Evolutionary conservation across 1,140 invertebrate species (phyloP), one percentile per base, ranked within the genome.

Genomic region (Cataglyphis hispanica): DNA sequence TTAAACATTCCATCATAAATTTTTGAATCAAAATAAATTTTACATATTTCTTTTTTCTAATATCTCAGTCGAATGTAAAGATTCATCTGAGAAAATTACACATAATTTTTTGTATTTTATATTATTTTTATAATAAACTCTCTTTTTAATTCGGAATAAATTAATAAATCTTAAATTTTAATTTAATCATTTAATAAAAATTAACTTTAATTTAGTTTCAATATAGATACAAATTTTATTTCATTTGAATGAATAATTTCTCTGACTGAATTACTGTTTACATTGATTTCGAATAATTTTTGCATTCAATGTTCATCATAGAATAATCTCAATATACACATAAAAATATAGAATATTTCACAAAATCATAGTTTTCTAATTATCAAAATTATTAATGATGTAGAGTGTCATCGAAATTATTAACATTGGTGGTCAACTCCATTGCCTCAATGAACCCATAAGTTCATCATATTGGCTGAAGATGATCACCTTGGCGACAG

Each of bases 401-500:
- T 31, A 60, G 7, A 78, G 31, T 60, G 13, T 43, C 11, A 92
- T 92, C 0, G 91, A 93, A 70, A 61, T 93, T 0, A 85, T 81
- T 4, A 90, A 93, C 0, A 5, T 58, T 0, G 66, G 90, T 16
- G 91, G 90, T 50, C 87, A 81, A 10, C 84, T 93, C 0, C 81
- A 86, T 31, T 92, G 90, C 53, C 40, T 88, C 1, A 61, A 90
- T 46, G 86, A 31, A 22, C 37, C 67, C 0, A 74, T 92, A 1
- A 91, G 75, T 22, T 70, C 91, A 0, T 53, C 87, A 0, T 88
- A 84, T 76, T 97, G 96, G 96, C 83, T 96, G 7, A 95, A 94
- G 83, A 87, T 94, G 31, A 91, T 97, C 5, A 92, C 95, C 3
- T 90, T 97, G 6, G 96, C 97, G 1, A 95, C 96, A 53, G 97